A percentile compares a stretch with the other conserved stretches of the same genome.
Evolutionary conservation across 2,113 vertebrate species (phyloP).

Genomic region (Peromyscus californicus): DNA sequence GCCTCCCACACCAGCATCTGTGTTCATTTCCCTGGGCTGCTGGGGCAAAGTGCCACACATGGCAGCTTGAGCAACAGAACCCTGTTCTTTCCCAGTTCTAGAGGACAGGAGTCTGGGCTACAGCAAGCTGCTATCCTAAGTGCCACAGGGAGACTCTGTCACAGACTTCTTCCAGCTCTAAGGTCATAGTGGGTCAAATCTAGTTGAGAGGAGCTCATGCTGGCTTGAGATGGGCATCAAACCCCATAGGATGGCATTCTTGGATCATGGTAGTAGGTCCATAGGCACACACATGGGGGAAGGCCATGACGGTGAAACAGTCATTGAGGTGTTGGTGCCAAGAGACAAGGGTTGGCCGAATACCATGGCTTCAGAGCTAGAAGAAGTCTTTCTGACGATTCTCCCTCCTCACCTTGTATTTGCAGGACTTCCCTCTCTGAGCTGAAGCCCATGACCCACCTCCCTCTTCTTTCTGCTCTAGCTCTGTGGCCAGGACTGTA

Average conservation of each 20-base stretch:
- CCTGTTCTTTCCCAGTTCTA: background rate
- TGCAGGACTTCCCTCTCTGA: background rate
- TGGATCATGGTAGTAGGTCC: background rate
- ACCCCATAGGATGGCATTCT: background rate
- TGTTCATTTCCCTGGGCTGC: background rate
- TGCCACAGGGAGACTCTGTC: background rate
- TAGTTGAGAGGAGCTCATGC: background rate
- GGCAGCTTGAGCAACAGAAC: too few relatives aligned
- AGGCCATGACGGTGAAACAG: too few relatives aligned
- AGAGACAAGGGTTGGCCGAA: background rate
- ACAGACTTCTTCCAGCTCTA: background rate
- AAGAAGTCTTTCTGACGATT: background rate
- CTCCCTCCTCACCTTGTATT: background rate
- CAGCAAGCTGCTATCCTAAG: too few relatives aligned
- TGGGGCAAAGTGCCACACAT: background rate
- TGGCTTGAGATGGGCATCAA: too few relatives aligned
- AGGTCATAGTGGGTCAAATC: background rate
- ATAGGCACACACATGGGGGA: fast-evolving
- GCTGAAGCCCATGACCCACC: fast-evolving
- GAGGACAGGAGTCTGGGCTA: background rate
- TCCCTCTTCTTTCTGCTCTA: background rate
- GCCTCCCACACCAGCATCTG: background rate
- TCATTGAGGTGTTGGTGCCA: background rate
- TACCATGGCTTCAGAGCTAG: background rate
- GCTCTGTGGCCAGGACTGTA: background rate